Base-by-base conservation (phyloP, 2,113 vertebrate genomes). In the Benitochromis conjunctus region DNA sequence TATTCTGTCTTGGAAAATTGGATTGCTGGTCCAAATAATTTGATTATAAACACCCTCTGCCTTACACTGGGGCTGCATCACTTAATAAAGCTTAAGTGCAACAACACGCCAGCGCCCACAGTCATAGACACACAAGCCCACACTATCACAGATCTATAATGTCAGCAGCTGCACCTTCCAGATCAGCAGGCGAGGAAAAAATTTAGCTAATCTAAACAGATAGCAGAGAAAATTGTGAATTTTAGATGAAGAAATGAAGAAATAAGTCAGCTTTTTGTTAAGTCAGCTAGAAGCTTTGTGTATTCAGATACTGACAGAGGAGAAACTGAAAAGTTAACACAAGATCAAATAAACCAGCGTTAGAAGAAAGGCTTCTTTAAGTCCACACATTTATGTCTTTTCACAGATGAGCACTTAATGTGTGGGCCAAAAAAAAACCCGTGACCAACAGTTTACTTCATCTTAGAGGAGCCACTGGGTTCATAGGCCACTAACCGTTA, bases 71-170 rank as follows among this genome's bases (percentile, higher is more conserved):
- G 81, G 36, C 11, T 14, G 81, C 14, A 84, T 90, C 89, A 88
- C 92, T 94, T 95, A 94, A 95, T 95, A 91, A 91, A 92, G 88
- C 92, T 91, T 90, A 80, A 95, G 88, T 88, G 91, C 89, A 91
- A 86, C 55, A 84, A 87, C 92, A 91, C 19, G 12, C 29, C 12
- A 53, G 80, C 24, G 36, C 53, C 77, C 57, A 81, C 81, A 79
- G 38, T 77, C 29, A 16, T 31, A 82, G 57, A 69, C 56, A 83
- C 19, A 69, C 8, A 69, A 26, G 80, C 36, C 71, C 60, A 79
- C 26, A 62, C 24, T 7, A 4, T 26, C 18, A 13, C 60, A 90
- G 56, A 54, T 77, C 36, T 36, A 69, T 83, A 79, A 62, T 29
- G 64, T 90, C 74, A 89, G 69, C 8, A 7, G 18, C 57, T 60